Evolutionary conservation across 1,140 invertebrate species (phyloP).

Genomic region (Procambarus clarkii): DNA sequence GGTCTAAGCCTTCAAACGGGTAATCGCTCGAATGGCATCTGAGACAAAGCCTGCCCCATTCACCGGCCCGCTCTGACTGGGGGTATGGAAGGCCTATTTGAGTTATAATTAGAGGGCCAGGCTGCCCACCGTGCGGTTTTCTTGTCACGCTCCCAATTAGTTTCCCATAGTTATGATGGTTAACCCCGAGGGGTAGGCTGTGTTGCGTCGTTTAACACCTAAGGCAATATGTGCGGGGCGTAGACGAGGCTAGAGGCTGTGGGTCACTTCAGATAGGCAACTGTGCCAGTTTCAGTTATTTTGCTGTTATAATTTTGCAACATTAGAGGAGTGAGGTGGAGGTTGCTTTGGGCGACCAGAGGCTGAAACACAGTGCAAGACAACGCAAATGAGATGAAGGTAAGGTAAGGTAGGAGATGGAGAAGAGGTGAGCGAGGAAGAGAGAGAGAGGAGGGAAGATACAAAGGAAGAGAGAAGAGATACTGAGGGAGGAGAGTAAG

Average conservation of each 20-base stretch:
- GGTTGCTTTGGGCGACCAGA: too few relatives aligned
- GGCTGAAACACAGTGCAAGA: too few relatives aligned
- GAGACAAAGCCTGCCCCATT: conserved; percentile 30
- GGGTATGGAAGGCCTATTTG: conserved; percentile 64
- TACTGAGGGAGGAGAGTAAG: not conserved
- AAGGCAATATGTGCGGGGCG: conserved; percentile 10
- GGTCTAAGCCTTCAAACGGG: conserved; percentile 10
- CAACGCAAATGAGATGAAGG: too few relatives aligned
- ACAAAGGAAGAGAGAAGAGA: not conserved
- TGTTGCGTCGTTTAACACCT: conserved; percentile 32
- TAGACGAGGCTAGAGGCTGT: not conserved
- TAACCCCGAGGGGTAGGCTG: not conserved
- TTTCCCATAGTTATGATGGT: conserved; percentile 55
- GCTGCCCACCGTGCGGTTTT: not conserved
- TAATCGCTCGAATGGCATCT: conserved; percentile 43
- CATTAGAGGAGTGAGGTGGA: too few relatives aligned
- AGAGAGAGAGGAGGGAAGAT: not conserved
- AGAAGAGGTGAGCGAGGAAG: not conserved
- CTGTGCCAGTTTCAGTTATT: too few relatives aligned
- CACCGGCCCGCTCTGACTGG: conserved; percentile 25
- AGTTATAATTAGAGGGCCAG: conserved; percentile 61
- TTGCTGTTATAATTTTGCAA: too few relatives aligned
- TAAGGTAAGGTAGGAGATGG: not conserved
- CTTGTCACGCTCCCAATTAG: conserved; percentile 29
- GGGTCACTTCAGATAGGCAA: too few relatives aligned